These are phyloP conservation scores for Epinephelus awoara DNA, from an alignment of 2,797 vertebrate genomes.

Conservation along the genomic window DNA sequence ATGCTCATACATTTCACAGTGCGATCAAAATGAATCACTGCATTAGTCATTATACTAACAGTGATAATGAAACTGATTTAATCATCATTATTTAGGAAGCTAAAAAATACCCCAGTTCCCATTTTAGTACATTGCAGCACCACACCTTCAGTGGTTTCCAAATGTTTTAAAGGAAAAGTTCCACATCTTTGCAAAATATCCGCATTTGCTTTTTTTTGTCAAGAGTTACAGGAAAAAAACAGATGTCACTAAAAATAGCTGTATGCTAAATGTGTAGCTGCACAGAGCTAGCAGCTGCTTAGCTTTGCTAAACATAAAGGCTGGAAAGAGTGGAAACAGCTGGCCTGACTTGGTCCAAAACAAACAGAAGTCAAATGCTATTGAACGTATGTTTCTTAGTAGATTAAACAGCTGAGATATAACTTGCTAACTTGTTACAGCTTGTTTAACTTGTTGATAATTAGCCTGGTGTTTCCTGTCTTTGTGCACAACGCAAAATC, in stretches of 20 bases:
- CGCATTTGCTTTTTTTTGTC: rapidly evolving
- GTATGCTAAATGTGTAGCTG: neutral
- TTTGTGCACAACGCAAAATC: no score
- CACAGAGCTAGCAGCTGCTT: neutral
- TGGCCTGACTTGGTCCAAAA: neutral
- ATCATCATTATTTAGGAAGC: neutral
- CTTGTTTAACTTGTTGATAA: no score
- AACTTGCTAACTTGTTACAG: no score
- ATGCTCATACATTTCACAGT: constrained; percentile 18
- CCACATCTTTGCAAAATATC: neutral
- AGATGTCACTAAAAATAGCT: neutral
- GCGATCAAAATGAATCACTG: neutral
- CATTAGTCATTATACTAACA: neutral
- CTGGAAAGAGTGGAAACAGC: neutral
- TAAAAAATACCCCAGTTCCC: neutral
- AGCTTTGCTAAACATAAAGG: neutral
- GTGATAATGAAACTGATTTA: constrained; percentile 4
- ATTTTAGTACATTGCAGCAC: neutral
- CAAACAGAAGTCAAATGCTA: no score
- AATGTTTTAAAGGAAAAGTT: neutral
- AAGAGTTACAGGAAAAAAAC: neutral
- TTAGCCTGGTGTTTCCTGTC: no score
- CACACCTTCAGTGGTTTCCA: neutral
- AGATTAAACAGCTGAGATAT: no score
- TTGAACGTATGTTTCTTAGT: no score